Evolutionary conservation across 53 echinoderm and acorn worm species (phyloP).

Genomic region (Mesocentrotus franciscanus): DNA sequence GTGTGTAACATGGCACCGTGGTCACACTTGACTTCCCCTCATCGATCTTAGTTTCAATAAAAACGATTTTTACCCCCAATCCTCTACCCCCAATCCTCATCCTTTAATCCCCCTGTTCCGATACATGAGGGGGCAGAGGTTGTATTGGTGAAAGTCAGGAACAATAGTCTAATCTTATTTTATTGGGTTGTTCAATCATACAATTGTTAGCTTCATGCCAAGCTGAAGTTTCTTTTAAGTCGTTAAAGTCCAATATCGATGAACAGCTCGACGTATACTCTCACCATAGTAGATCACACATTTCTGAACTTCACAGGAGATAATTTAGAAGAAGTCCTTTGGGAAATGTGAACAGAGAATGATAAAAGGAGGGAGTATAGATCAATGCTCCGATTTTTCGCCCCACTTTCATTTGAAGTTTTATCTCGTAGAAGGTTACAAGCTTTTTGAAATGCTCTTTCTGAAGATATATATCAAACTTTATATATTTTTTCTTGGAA

Average conservation of each 20-base stretch:
- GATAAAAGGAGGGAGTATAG: background rate
- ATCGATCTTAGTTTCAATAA: background rate
- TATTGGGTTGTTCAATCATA: constrained; percentile 13
- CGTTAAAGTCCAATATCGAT: background rate
- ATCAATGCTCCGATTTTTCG: background rate
- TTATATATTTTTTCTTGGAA: too few relatives aligned
- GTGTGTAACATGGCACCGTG: background rate
- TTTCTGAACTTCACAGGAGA: background rate
- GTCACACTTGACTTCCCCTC: background rate
- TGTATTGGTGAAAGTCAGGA: background rate
- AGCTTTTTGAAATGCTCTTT: too few relatives aligned
- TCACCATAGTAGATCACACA: background rate
- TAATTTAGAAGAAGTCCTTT: background rate
- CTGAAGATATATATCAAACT: too few relatives aligned
- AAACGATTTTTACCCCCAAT: constrained; percentile 12
- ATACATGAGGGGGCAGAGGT: background rate
- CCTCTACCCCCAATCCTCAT: background rate
- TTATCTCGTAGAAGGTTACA: background rate
- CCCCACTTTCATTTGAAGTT: background rate
- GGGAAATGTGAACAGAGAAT: background rate
- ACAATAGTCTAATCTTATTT: constrained; percentile 19
- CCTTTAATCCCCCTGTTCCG: background rate
- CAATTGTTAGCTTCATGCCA: constrained; percentile 7
- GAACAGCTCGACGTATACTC: background rate
- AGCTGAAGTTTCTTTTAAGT: background rate